Conservation (phyloP, 2,888 invertebrate genomes). For the Hirtodrosophila histrioides region DNA sequence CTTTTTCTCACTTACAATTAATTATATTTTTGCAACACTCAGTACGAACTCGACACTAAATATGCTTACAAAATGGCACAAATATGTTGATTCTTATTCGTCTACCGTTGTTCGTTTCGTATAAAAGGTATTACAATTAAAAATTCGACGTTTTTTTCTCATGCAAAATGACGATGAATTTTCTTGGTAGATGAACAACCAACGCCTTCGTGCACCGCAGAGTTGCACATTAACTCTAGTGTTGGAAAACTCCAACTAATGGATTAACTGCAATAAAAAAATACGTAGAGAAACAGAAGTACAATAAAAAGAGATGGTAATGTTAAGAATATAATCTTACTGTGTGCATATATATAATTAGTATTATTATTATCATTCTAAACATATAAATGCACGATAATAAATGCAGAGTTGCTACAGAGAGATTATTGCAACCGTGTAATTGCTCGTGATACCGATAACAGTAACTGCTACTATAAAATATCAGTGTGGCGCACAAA, state of each 20-base stretch:
- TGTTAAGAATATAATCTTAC: background rate
- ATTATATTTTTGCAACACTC: conserved; percentile 61
- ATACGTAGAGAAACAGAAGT: background rate
- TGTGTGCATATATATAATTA: background rate
- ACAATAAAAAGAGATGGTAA: background rate
- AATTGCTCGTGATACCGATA: background rate
- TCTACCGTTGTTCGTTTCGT: conserved; percentile 66
- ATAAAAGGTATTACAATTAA: conserved; percentile 69
- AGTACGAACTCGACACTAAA: conserved; percentile 65
- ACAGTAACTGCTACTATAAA: conserved; percentile 13
- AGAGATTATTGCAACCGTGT: background rate
- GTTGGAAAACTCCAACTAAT: conserved; percentile 21
- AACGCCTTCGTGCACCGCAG: conserved; percentile 71
- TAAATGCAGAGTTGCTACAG: conserved; percentile 12
- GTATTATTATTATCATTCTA: background rate
- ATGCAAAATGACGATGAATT: conserved; percentile 82
- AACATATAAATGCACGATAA: conserved; percentile 13
- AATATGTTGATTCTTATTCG: conserved; percentile 66
- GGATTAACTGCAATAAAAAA: conserved; percentile 6
- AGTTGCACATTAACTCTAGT: conserved; percentile 45
- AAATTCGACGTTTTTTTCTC: conserved; percentile 76
- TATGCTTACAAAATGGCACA: conserved; percentile 75
- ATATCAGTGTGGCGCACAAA: too few species aligned
- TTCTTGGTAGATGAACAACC: conserved; percentile 75
- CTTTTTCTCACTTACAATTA: conserved; percentile 75